Evolutionary conservation across 2,113 vertebrate species (phyloP).

Genomic region (Chloropsis hardwickii): DNA sequence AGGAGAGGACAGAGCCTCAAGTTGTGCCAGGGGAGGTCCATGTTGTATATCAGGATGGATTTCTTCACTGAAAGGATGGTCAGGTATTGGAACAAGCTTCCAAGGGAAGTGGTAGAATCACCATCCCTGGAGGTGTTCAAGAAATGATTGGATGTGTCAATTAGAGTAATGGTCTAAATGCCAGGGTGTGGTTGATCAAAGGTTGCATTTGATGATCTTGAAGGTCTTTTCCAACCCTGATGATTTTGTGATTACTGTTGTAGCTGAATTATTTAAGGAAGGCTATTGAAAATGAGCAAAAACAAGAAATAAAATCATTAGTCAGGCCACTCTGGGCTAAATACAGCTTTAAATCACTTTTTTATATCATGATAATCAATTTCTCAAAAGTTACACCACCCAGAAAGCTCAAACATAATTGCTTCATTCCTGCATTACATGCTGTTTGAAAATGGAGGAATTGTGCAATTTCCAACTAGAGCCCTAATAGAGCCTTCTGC

Average conservation of each 20-base stretch:
- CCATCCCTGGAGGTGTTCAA: background rate
- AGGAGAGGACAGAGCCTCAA: background rate
- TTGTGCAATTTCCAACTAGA: background rate
- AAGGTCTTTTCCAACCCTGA: background rate
- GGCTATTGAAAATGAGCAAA: background rate
- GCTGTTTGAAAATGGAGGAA: background rate
- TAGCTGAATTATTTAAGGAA: background rate
- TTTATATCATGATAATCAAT: background rate
- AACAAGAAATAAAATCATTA: background rate
- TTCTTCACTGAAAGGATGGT: background rate
- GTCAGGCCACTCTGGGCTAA: background rate
- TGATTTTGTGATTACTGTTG: background rate
- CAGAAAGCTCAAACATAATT: background rate
- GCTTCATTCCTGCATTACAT: background rate
- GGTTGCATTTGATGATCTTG: background rate
- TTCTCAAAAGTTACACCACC: background rate
- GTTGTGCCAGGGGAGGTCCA: background rate
- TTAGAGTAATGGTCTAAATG: background rate
- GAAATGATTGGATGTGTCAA: background rate
- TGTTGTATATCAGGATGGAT: background rate
- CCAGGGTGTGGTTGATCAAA: background rate
- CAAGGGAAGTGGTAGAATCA: background rate
- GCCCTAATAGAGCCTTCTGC: background rate
- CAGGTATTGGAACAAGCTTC: background rate
- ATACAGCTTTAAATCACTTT: background rate